phyloP scores from a whole-genome alignment of 2,113 vertebrate genomes.

The Mionectes macconnelli region DNA sequence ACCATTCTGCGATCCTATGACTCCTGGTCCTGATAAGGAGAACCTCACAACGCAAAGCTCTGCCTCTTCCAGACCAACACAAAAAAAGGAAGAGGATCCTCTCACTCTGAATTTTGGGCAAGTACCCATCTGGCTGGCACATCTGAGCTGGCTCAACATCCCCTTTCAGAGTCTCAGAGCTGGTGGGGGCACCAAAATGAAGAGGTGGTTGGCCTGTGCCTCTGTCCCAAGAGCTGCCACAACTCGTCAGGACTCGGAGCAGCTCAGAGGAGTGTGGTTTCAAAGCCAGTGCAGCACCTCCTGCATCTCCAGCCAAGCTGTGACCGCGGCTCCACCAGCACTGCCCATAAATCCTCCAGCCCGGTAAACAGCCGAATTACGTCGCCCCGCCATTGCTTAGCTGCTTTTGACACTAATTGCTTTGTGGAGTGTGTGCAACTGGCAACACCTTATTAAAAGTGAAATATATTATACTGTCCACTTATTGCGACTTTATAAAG shows the following conservation, averaged over 20 bases:
- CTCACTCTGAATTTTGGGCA: neutral
- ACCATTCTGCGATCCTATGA: neutral
- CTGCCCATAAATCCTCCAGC: slow-evolving; percentile 65
- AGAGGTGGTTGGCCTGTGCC: fast-evolving
- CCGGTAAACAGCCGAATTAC: slow-evolving; percentile 60
- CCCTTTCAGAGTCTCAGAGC: fast-evolving
- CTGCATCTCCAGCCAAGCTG: neutral
- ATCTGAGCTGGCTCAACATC: neutral
- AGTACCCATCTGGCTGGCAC: fast-evolving
- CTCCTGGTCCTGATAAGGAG: neutral
- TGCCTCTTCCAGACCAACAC: neutral
- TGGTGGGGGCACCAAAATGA: fast-evolving
- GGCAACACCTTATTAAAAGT: slow-evolving; percentile 82
- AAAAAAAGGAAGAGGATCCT: neutral
- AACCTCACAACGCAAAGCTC: fast-evolving
- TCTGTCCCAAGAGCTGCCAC: neutral
- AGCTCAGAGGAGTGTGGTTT: neutral
- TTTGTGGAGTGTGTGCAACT: slow-evolving; percentile 67
- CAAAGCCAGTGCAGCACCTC: neutral
- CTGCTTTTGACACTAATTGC: slow-evolving; percentile 77
- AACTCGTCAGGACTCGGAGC: neutral
- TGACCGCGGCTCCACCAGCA: neutral
- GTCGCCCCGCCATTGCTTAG: slow-evolving; percentile 63
- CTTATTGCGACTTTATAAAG: slow-evolving; percentile 76
- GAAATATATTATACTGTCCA: slow-evolving; percentile 79